Evolutionary conservation across 2,113 vertebrate species (phyloP).

Genomic region (Otus sunia): DNA sequence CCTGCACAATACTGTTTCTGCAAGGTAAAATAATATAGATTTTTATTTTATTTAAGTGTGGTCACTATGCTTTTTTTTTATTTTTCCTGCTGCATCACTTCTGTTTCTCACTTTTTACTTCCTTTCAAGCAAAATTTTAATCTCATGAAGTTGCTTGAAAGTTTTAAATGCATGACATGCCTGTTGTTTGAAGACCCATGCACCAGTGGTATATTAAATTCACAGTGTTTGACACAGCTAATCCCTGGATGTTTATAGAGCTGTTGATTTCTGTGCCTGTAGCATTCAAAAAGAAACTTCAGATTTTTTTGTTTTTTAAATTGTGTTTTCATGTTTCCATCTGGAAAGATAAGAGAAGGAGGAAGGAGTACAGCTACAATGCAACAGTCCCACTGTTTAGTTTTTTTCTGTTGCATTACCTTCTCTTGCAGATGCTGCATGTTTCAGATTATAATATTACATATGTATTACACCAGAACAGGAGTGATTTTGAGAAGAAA

Average conservation of each 20-base stretch:
- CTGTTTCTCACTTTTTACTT: not conserved
- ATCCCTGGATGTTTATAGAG: conserved; percentile 31
- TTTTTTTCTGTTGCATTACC: not conserved
- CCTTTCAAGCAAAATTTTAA: not conserved
- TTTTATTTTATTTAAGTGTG: not conserved
- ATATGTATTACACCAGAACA: not conserved
- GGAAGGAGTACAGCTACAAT: not conserved
- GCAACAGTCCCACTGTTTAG: not conserved
- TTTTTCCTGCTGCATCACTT: not conserved
- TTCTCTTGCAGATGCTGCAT: not conserved
- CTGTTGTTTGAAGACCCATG: not conserved
- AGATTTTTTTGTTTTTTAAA: not conserved
- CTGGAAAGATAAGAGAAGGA: not conserved
- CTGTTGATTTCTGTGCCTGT: conserved; percentile 31
- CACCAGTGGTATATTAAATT: conserved; percentile 41
- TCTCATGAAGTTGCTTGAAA: not conserved
- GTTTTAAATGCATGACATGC: conserved; percentile 1
- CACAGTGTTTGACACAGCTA: conserved; percentile 37
- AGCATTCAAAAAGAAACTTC: conserved; percentile 21
- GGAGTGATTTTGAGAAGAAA: not conserved
- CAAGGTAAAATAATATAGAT: not conserved
- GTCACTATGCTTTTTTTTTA: not conserved
- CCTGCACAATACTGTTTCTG: not conserved
- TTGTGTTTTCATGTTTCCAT: not conserved
- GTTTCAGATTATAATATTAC: not conserved